Evolutionary conservation across 2,797 vertebrate genomes (phyloP).

Genomic region (Pempheris klunzingeri): DNA sequence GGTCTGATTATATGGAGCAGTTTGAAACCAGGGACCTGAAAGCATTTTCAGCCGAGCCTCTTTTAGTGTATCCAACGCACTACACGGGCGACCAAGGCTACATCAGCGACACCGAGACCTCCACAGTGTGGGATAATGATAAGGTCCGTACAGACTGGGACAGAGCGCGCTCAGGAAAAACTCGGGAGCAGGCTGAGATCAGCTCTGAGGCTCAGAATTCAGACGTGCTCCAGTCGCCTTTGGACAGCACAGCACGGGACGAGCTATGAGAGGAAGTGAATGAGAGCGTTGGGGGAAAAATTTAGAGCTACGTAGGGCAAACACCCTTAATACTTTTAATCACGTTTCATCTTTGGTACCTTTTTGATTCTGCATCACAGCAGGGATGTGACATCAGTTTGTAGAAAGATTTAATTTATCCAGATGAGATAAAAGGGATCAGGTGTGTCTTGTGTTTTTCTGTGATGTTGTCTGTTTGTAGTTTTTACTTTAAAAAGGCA

Average conservation of each 20-base stretch:
- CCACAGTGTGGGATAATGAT: slow-evolving; percentile 94
- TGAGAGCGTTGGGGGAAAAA: slow-evolving; percentile 15
- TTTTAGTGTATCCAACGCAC: slow-evolving; percentile 93
- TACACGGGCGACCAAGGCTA: slow-evolving; percentile 94
- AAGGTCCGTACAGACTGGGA: slow-evolving; percentile 92
- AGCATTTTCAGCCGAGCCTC: slow-evolving; percentile 93
- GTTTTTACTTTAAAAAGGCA: slow-evolving; percentile 60
- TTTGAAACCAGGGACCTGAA: slow-evolving; percentile 89
- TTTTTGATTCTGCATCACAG: slow-evolving; percentile 46
- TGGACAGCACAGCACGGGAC: slow-evolving; percentile 91
- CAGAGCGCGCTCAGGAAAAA: slow-evolving; percentile 91
- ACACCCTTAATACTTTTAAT: slow-evolving; percentile 28
- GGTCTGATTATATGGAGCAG: slow-evolving; percentile 90
- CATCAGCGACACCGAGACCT: slow-evolving; percentile 95
- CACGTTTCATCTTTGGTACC: slow-evolving; percentile 30
- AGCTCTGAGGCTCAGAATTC: slow-evolving; percentile 91
- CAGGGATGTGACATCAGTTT: slow-evolving; percentile 41
- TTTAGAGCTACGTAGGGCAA: slow-evolving; percentile 21
- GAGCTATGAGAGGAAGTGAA: slow-evolving; percentile 87
- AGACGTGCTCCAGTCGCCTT: slow-evolving; percentile 90
- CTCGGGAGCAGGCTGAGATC: slow-evolving; percentile 89
- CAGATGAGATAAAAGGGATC: slow-evolving; percentile 59
- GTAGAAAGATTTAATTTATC: slow-evolving; percentile 40
- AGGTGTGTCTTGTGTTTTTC: slow-evolving; percentile 31
- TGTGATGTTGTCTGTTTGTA: slow-evolving; percentile 26